These are phyloP conservation scores for Parasteatoda lunata DNA, from an alignment of 2,888 invertebrate genomes.

Conservation along the genomic window DNA sequence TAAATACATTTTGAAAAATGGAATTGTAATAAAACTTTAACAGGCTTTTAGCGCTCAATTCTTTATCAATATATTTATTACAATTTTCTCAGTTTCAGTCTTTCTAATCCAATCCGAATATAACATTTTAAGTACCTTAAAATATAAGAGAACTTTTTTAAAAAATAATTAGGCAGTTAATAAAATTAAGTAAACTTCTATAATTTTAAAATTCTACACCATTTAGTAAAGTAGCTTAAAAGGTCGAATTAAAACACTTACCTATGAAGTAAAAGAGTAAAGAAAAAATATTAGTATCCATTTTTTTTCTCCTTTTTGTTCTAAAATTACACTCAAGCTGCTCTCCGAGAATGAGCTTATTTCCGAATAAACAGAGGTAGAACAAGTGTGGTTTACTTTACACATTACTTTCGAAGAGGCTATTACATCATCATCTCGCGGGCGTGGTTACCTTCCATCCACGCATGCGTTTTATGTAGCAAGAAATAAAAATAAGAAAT, in stretches of 20 bases:
- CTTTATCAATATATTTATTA: no score
- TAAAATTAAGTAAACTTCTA: no score
- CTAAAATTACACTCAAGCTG: not conserved
- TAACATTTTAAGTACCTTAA: no score
- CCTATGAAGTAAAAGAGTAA: not conserved
- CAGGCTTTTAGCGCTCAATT: no score
- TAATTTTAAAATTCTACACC: no score
- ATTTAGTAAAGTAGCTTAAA: no score
- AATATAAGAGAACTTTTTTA: no score
- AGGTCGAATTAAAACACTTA: not conserved
- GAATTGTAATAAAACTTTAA: no score
- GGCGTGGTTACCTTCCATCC: not conserved
- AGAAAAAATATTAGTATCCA: not conserved
- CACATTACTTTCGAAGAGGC: not conserved
- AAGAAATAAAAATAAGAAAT: not conserved
- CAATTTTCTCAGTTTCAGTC: no score
- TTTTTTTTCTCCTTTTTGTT: not conserved
- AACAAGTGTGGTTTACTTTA: not conserved
- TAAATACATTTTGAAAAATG: no score
- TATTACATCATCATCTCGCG: not conserved
- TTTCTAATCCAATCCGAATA: no score
- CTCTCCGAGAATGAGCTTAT: not conserved
- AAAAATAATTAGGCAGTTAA: no score
- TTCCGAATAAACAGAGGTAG: not conserved
- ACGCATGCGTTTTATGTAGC: not conserved